phyloP scores from a whole-genome alignment of 2,797 vertebrate species.

The Pangasius sanitwongsei region DNA sequence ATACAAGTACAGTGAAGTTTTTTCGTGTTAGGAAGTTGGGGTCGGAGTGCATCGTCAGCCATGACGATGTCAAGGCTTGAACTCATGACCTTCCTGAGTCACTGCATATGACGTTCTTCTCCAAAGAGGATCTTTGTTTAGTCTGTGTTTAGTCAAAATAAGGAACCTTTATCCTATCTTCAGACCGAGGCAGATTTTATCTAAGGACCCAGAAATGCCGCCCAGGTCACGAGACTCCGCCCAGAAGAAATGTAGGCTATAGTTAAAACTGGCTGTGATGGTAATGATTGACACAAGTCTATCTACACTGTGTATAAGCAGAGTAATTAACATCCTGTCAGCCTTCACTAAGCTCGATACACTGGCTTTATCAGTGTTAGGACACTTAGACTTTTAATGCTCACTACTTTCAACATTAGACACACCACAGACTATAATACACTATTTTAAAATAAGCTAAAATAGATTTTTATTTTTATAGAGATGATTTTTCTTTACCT shows the following conservation, averaged over 20 bases:
- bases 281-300: not conserved
- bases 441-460: not conserved
- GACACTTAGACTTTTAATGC: not conserved
- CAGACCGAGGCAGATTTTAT: not conserved
- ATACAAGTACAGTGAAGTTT: not conserved
- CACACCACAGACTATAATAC: not conserved
- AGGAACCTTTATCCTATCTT: not conserved
- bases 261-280: not conserved
- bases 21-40: not conserved
- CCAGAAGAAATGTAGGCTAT: not conserved
- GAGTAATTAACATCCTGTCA: not conserved
- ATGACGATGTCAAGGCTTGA: not conserved
- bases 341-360: not conserved
- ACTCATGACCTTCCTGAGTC: not conserved
- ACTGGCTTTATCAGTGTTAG: not conserved
- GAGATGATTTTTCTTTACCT: constrained; percentile 73
- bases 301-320: too few relatives aligned
- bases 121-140: not conserved
- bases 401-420: not conserved
- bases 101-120: not conserved
- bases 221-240: not conserved
- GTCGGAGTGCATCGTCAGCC: not conserved
- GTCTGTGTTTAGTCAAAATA: not conserved
- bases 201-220: not conserved
- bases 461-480: not conserved